Evolutionary conservation across 1,140 invertebrate genomes (phyloP), one percentile per base, ranked within the genome.

Genomic region (Ceratitis capitata): DNA sequence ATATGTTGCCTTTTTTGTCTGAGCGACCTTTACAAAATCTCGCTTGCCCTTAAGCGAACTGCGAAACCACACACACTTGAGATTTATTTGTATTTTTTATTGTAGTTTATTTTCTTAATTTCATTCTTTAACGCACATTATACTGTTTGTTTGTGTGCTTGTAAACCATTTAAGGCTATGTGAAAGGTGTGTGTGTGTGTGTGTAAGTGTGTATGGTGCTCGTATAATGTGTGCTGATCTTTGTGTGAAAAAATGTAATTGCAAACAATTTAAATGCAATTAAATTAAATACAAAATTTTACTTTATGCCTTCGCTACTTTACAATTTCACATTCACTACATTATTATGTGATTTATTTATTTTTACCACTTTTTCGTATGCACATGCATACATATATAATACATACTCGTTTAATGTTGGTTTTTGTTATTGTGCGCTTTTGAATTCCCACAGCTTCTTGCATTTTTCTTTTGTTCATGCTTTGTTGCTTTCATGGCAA

Each of bases 211-310:
- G n/a, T 16, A 39, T 9, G 61, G 35, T 69, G 9, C n/a, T 9
- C 69, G 26, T 78, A 7, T 16, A 29, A 49, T 47, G 47, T 82
- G 78, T 32, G 42, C n/a, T 14, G 61, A 35, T 56, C 23, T 61
- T 61, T 69, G 61, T 69, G 61, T 29, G 61, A 69, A 69, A 69
- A 69, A 56, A 0, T 35, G 14, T 78, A 78, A 78, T 78, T 78
- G 39, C 69, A 78, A 78, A 78, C 69, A 78, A 78, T 78, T 78
- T 78, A 78, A 78, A 78, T 78, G 69, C 69, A 78, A 78, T 78
- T 78, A 78, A 78, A 78, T 78, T 78, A 78, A 78, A 78, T 78
- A 47, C 69, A 78, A 78, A 78, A 78, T 78, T n/a, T 78, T 78
- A 78, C 69, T 32, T 45, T 45, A 39, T 78, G 39, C 29, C 16